Base-by-base conservation (phyloP, 2,113 vertebrate genomes). In the Andinoacara biseriatus region DNA sequence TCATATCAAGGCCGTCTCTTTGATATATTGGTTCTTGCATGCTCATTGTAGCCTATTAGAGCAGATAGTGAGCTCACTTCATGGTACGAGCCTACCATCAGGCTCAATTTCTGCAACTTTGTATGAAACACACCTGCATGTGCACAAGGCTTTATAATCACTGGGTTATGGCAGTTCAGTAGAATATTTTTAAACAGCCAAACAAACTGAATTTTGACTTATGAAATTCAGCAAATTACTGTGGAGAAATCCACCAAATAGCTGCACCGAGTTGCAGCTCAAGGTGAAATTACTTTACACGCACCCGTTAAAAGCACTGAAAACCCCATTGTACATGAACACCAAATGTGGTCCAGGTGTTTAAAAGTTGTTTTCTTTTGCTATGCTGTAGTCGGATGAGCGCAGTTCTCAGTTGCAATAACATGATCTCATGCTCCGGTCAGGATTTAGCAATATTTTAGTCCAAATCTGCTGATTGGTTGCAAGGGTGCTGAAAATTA, bases 221-320 rank as follows among this genome's bases (percentile, higher is more conserved):
- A 29, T 72, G 8, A 17, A 72, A 26, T 49, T 61, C 13, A 35
- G 61, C n/a, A 63, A 82, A 62, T 61, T 17, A 24, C 7, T 72
- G 61, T 57, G 11, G 18, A 61, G 67, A 87, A 58, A 69, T 18
- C 4, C 24, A 15, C 22, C 38, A 26, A 61, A 15, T 31, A 54
- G 11, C 14, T 24, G 3, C n/a, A 57, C 58, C 5, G 35, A 80
- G 65, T 49, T n/a, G 26, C 22, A 74, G 20, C 29, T 62, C n/a
- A 22, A 86, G 18, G 83, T 83, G 22, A 88, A 43, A 82, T 75
- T 3, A 67, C 65, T 59, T 72, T 54, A 15, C 43, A 10, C n/a
- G 29, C 2, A 3, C 15, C 22, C 4, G 17, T 76, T 57, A 76
- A 9, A 52, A 18, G 22, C 7, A n/a, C 52, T 31, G 43, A 49